Base-by-base conservation (phyloP, 2,113 vertebrate species). In the Passerina amoena region DNA sequence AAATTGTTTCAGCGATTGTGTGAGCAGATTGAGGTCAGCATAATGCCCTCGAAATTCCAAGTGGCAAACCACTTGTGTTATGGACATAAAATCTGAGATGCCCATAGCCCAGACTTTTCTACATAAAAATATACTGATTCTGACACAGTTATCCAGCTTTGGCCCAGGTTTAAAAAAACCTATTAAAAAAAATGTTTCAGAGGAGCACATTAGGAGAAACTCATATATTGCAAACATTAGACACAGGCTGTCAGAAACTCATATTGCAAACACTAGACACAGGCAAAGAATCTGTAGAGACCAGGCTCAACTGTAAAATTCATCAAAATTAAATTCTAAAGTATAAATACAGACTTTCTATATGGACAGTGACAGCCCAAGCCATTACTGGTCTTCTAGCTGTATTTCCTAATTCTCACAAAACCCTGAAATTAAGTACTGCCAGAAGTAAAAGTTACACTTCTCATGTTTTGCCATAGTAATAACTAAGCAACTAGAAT, bases 11-110 rank as follows among this genome's bases (percentile, higher is more conserved):
- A 66, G 59, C 28, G 57, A 42, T 80, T 91, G 78, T 6, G 4
- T 88, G 91, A 94, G 71, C 66, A 95, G 92, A 96, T 80, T 90
- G 90, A 91, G 90, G 96, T 90, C 87, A 95, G 27, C 23, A 54
- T 80, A 88, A 86, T 86, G 72, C 51, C 72, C 64, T 95, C 16
- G 1, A 68, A 95, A 90, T 71, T 93, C 51, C 64, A 71, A 71
- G 47, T 83, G 72, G 64, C 64, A 93, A 94, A 86, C 82, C 12
- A 0, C 47, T 78, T 25, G 60, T 64, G 51, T 88, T 78, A 81
- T 0, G 1, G 51, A 51, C 65, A 44, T 82, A 88, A 94, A 91
- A 86, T 53, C 60, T 63, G 68, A 90, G 82, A 86, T 59, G 33
- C 16, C 28, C n/a, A 18, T 8, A 70, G 71, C 38, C n/a, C 64